phyloP scores from a whole-genome alignment of 1,140 invertebrate genomes.

The Phymastichus coffea region DNA sequence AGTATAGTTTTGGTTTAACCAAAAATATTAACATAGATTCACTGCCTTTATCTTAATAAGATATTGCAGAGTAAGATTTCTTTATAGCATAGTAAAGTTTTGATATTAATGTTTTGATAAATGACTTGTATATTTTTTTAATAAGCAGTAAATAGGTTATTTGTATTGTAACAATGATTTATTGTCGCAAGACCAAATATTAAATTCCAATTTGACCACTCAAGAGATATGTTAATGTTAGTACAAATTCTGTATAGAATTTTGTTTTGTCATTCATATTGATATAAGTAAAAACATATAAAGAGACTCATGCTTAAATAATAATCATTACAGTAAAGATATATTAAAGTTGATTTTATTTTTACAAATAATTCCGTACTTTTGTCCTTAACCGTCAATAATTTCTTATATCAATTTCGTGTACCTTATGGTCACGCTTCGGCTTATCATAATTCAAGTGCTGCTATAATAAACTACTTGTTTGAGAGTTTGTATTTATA shows the following conservation, averaged over 20 bases:
- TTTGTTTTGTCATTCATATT: conserved; percentile 26
- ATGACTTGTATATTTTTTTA: conserved; percentile 10
- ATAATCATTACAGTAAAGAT: too few species aligned
- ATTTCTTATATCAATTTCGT: not conserved
- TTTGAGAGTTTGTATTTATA: conserved; percentile 21
- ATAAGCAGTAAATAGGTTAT: conserved; percentile 14
- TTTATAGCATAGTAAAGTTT: not conserved
- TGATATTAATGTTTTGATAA: conserved; percentile 16
- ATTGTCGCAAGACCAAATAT: conserved; percentile 45
- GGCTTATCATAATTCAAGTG: conserved; percentile 17
- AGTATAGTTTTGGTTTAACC: not conserved
- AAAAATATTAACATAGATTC: not conserved
- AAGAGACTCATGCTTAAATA: conserved; percentile 21
- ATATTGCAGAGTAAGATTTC: not conserved
- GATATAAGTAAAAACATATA: conserved; percentile 20
- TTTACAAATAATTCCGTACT: conserved; percentile 20
- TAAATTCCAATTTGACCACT: conserved; percentile 30
- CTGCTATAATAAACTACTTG: conserved; percentile 9
- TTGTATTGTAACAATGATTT: conserved; percentile 34
- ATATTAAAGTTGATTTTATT: conserved; percentile 11
- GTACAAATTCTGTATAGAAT: conserved; percentile 45
- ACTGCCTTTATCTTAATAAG: not conserved
- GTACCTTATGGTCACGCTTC: conserved; percentile 5
- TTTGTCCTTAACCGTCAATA: not conserved
- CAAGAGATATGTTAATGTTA: conserved; percentile 32